Conservation (phyloP, 1,140 invertebrate genomes). For the Meloidogyne hapla region DNA sequence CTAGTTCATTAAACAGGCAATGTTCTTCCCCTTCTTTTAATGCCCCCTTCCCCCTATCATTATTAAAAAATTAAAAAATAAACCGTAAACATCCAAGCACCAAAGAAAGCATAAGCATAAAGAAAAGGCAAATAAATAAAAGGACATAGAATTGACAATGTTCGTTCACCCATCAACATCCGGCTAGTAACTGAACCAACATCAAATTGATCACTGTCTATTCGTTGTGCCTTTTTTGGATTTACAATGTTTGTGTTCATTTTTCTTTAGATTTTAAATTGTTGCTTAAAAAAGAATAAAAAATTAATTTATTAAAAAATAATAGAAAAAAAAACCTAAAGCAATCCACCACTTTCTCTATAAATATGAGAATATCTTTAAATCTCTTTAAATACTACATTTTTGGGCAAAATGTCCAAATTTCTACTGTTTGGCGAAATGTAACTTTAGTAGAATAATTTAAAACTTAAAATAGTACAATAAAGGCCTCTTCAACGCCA, state of each 20-base stretch:
- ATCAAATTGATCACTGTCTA: neutral
- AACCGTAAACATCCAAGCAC: slow-evolving; percentile 5
- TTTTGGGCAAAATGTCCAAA: too few species aligned
- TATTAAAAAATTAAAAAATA: neutral
- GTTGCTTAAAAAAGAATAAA: neutral
- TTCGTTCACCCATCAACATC: neutral
- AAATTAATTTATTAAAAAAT: neutral
- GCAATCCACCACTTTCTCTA: too few species aligned
- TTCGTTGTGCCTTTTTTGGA: neutral
- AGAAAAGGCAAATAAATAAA: slow-evolving; percentile 3
- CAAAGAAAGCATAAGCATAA: slow-evolving; percentile 1
- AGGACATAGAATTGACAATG: slow-evolving; percentile 5
- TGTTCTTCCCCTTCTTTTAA: too few species aligned
- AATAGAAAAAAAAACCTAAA: neutral
- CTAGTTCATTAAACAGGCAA: too few species aligned
- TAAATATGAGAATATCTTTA: too few species aligned
- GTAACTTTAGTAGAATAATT: too few species aligned
- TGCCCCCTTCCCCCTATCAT: too few species aligned
- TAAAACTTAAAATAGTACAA: neutral
- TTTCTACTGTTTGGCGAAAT: too few species aligned
- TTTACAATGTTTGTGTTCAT: neutral
- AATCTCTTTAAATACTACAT: too few species aligned
- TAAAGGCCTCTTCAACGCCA: neutral
- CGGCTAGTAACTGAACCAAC: neutral
- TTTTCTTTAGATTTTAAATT: neutral